These are phyloP conservation scores for Acrocephalus scirpaceus DNA, from an alignment of 2,797 vertebrate genomes.

Conservation along the genomic window DNA sequence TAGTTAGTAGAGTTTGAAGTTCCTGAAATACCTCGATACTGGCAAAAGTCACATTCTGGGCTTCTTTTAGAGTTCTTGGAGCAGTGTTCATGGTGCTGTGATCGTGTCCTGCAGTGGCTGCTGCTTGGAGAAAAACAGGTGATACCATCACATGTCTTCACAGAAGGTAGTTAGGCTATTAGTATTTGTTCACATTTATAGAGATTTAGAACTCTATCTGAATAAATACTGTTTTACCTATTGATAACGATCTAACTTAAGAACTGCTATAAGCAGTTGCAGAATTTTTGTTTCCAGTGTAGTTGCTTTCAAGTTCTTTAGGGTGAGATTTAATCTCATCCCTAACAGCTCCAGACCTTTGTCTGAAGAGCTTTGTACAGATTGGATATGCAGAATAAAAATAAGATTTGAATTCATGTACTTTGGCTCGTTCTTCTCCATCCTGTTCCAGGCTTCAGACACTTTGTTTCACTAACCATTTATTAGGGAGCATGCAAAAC, in stretches of 20 bases:
- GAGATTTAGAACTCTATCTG: background rate
- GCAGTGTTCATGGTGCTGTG: background rate
- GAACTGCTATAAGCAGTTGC: background rate
- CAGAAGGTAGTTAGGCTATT: background rate
- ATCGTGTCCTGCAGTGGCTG: accelerated
- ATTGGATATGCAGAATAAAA: background rate
- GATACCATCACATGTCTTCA: accelerated
- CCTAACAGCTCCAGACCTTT: background rate
- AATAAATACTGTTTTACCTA: background rate
- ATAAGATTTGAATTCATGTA: background rate
- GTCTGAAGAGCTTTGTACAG: background rate
- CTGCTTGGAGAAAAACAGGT: background rate
- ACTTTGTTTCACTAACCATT: background rate
- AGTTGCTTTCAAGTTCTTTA: background rate
- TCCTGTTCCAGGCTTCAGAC: background rate
- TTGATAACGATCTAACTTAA: background rate
- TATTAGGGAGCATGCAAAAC: background rate
- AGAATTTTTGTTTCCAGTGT: background rate
- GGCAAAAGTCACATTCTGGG: background rate
- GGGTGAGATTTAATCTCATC: background rate
- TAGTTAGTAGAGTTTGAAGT: background rate
- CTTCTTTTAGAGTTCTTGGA: background rate
- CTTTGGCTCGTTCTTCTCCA: background rate
- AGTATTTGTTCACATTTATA: background rate
- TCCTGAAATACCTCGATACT: background rate